A percentile compares a stretch with the other conserved stretches of the same genome.
phyloP scores from a whole-genome alignment of 2,797 vertebrate species.

The Hipposideros larvatus region DNA sequence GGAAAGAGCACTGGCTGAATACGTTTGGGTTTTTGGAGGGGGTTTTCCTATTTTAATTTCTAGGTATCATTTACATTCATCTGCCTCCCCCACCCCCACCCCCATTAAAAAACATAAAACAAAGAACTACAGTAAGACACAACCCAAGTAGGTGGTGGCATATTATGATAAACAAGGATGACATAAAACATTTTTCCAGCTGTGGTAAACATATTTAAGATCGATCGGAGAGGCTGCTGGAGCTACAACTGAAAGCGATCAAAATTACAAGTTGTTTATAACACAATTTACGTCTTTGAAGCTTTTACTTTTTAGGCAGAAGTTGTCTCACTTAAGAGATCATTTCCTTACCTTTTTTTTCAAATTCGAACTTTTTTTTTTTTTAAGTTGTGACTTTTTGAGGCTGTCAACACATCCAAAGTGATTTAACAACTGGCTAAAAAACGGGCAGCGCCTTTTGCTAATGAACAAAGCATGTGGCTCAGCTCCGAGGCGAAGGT shows the following conservation, averaged over 20 bases:
- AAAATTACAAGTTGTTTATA: constrained; percentile 86
- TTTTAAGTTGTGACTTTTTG: not conserved
- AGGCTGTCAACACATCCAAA: constrained; percentile 72
- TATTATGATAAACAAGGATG: constrained; percentile 79
- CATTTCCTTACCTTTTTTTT: constrained; percentile 73
- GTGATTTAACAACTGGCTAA: constrained; percentile 81
- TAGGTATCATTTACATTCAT: constrained; percentile 28
- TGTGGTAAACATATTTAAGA: constrained; percentile 85
- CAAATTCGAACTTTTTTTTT: not conserved
- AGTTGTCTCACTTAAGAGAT: constrained; percentile 82
- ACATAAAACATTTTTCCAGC: constrained; percentile 80
- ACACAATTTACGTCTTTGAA: constrained; percentile 82
- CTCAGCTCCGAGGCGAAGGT: constrained; percentile 31
- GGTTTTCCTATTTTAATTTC: constrained; percentile 5
- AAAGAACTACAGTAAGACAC: not conserved
- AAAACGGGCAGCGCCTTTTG: constrained; percentile 50
- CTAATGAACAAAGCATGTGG: constrained; percentile 54
- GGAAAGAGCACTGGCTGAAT: constrained; percentile 4
- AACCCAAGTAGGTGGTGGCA: constrained; percentile 78
- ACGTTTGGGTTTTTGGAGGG: not conserved
- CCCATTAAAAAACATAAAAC: constrained; percentile 48
- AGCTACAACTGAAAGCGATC: constrained; percentile 81
- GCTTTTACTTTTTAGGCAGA: constrained; percentile 73
- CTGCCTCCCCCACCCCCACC: not conserved
- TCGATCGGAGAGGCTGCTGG: constrained; percentile 75